Base-by-base conservation (phyloP, 2,797 vertebrate species). In the Myripristis murdjan region DNA sequence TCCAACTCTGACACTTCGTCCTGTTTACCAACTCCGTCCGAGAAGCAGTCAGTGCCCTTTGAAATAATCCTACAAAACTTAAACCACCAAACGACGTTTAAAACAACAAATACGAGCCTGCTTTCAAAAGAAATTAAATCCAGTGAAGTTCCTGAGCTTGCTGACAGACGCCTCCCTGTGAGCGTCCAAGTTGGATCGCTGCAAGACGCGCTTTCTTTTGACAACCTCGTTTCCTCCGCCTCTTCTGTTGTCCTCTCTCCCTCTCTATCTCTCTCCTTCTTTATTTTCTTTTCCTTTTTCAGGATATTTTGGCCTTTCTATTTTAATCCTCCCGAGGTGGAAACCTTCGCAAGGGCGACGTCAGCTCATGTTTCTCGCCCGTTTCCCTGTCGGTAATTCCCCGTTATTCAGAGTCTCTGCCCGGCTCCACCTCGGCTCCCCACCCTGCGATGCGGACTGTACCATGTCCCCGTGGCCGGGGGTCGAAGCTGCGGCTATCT, bases 361-460 rank as follows among this genome's bases (percentile, higher is more conserved):
- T 77, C 37, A 73, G 79, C 64, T 89, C 87, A 84, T 84, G 78
- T 86, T 93, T 79, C 44, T 87, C 77, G 81, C 80, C 78, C 85
- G 87, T 91, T 77, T 88, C 83, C 85, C 78, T 68, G 83, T 87
- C 84, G 73, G 89, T 86, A 86, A 73, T 87, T 71, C 87, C 86
- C 89, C 75, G 91, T 92, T 89, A 85, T 85, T 89, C 88, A 75
- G 89, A 92, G 90, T 89, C 90, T 90, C 85, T 86, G 89, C 85
- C 79, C 33, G 88, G 83, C 85, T 81, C 82, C 82, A 82, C 82
- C 86, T 87, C 90, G 75, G 81, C 87, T 90, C 93, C 92, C 93
- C 93, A 90, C 93, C 93, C 95, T 87, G 91, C 75, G 73, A 84
- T 67, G 37, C 33, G 92, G 95, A 92, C 81, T 37, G 65, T 91